Percentiles rank a stretch among this genome's conserved stretches.
These are phyloP conservation scores for Hyperoplus lanceolatus DNA, from an alignment of 2,797 vertebrate species.

Conservation along the genomic window DNA sequence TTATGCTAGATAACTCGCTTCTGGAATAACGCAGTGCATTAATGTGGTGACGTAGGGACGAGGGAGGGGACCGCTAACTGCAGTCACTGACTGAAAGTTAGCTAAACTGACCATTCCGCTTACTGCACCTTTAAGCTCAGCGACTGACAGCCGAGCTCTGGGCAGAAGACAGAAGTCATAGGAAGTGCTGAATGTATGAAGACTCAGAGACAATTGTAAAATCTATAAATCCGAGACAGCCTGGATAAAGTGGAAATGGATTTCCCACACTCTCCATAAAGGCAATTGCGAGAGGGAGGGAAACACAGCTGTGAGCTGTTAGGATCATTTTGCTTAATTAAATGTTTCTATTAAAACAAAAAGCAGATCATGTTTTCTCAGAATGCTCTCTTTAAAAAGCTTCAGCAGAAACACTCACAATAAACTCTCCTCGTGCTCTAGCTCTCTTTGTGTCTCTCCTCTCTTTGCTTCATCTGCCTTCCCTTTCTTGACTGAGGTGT, in stretches of 20 bases:
- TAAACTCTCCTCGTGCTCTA: conserved; percentile 27
- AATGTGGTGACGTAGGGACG: too few species aligned
- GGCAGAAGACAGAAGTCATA: conserved; percentile 58
- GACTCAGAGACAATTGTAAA: conserved; percentile 69
- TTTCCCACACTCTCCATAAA: conserved; percentile 74
- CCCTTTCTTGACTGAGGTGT: conserved; percentile 40
- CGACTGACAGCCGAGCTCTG: conserved; percentile 47
- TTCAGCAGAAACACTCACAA: conserved; percentile 48
- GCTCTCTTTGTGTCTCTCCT: not conserved
- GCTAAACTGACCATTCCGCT: too few species aligned
- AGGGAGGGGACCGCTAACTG: too few species aligned
- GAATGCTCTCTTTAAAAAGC: conserved; percentile 63
- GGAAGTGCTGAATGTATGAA: conserved; percentile 71
- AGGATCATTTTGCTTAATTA: conserved; percentile 80
- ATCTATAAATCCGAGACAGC: conserved; percentile 72
- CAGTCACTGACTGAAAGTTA: too few species aligned
- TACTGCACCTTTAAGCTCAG: not conserved
- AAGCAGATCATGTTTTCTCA: conserved; percentile 67
- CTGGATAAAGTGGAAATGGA: conserved; percentile 77
- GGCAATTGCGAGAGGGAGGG: conserved; percentile 33
- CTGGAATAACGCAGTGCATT: too few species aligned
- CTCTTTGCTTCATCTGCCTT: not conserved
- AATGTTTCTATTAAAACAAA: conserved; percentile 78
- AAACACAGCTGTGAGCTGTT: conserved; percentile 74
- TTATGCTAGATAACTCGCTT: too few species aligned